phyloP scores from a whole-genome alignment of 2,797 vertebrate genomes.

The Psittacula echo region DNA sequence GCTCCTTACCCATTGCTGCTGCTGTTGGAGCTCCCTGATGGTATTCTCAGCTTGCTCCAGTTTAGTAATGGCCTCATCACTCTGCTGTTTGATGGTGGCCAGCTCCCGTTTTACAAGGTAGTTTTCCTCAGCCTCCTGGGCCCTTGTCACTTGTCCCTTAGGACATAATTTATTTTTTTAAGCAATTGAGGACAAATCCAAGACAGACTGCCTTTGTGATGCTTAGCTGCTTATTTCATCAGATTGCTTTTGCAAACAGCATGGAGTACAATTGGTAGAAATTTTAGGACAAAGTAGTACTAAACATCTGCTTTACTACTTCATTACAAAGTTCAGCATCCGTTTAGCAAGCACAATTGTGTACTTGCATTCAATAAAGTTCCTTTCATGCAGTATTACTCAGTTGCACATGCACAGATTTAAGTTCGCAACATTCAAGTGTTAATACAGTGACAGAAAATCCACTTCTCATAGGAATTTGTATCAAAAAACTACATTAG shows the following conservation, averaged over 20 bases:
- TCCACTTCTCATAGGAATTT: conserved; percentile 46
- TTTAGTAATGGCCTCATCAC: conserved; percentile 92
- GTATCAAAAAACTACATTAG: conserved; percentile 50
- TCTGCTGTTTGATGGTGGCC: conserved; percentile 97
- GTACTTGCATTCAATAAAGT: conserved; percentile 64
- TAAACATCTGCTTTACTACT: conserved; percentile 60
- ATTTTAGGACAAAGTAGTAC: conserved; percentile 65
- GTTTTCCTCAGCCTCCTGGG: conserved; percentile 99
- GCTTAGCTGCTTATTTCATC: conserved; percentile 71
- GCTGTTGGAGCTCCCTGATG: conserved; percentile 93
- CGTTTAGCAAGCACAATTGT: conserved; percentile 57
- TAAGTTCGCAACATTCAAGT: conserved; percentile 33
- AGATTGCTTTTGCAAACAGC: conserved; percentile 62
- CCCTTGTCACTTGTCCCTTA: conserved; percentile 99
- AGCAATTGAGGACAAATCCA: conserved; percentile 77
- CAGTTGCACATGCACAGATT: conserved; percentile 77
- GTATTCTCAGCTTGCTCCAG: conserved; percentile 94
- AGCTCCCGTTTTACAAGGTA: conserved; percentile 99
- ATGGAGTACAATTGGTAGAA: conserved; percentile 56
- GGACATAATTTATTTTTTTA: conserved; percentile 84
- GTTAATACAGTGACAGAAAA: conserved; percentile 71
- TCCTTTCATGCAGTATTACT: conserved; percentile 81
- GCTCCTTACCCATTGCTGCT: conserved; percentile 93
- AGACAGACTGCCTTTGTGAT: conserved; percentile 74
- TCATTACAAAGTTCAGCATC: conserved; percentile 45